Base-by-base conservation (phyloP, 2,888 invertebrate species). In the Lycaena phlaeas region DNA sequence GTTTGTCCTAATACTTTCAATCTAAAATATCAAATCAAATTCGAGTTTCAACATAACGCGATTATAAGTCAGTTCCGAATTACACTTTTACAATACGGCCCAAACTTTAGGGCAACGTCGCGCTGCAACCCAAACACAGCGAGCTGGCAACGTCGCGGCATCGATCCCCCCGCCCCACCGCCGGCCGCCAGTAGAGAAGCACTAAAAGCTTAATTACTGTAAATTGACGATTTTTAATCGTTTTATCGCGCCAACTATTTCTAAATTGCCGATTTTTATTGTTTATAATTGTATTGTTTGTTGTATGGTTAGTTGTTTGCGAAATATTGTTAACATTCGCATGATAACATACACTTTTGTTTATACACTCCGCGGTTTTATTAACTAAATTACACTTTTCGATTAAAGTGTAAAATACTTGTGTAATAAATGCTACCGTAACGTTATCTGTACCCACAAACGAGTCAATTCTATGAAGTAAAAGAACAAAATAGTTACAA, bases 61-160 rank as follows among this genome's bases (percentile, higher is more conserved):
- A 22, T 31, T 31, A 34, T 18, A 9, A 22, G 22, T 34, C 34
- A 22, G 34, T 34, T 34, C 30, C 39, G 38, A 40, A 38, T 41
- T 36, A 46, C 43, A 36, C 36, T 43, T 46, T 43, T 43, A 43
- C 45, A 44, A 44, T 43, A 48, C 46, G 47, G 44, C 45, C 41
- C 44, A 48, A 54, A 50, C 43, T 52, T 57, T 57, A 53, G 43
- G 49, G 52, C 50, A 41, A 38, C 41, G 39, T 27, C 51, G 67
- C 64, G 63, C 49, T 58, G 58, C 71, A 71, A 78, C 77, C 78
- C 76, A 82, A 79, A 81, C 79, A 69, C 69, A 66, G 64, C 58
- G 66, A 59, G 64, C 71, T 66, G 81, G 75, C 81, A 79, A 78
- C 81, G 61, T 51, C 72, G 78, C 78, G 50, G 64, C 64, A 73